Conservation (phyloP, 2,888 invertebrate species). For the Platycheirus rosarum region DNA sequence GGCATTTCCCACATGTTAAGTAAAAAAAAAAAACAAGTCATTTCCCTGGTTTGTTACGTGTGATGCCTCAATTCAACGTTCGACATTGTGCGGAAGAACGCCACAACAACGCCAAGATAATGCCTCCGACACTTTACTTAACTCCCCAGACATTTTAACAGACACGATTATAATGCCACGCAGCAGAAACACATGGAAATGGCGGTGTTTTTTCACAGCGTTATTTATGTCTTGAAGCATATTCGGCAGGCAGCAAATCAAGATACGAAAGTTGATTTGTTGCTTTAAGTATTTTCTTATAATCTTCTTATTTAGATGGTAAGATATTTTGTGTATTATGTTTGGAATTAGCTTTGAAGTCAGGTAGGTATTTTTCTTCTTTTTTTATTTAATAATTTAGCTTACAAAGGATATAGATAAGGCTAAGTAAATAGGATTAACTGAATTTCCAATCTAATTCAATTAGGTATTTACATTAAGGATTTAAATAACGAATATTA, state of each 20-base stretch:
- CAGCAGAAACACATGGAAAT: not conserved
- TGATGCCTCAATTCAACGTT: slow-evolving; percentile 23
- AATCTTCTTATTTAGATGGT: not conserved
- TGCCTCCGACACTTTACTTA: slow-evolving; percentile 9
- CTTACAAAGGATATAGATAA: too few species aligned
- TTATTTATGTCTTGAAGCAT: not conserved
- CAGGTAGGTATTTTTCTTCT: not conserved
- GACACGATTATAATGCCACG: not conserved
- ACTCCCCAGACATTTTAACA: slow-evolving; percentile 24
- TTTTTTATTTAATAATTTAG: not conserved
- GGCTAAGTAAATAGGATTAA: too few species aligned
- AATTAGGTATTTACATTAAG: too few species aligned
- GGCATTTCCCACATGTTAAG: slow-evolving; percentile 11
- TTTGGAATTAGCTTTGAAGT: slow-evolving; percentile 14
- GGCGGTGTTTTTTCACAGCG: not conserved
- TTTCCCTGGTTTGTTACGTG: slow-evolving; percentile 29
- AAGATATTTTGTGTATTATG: slow-evolving; percentile 13
- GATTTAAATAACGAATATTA: too few species aligned
- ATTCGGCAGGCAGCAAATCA: slow-evolving; percentile 23
- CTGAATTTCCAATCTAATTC: too few species aligned
- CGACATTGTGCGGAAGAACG: slow-evolving; percentile 11
- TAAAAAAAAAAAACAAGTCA: not conserved
- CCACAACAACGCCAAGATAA: slow-evolving; percentile 1
- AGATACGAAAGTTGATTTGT: slow-evolving; percentile 25
- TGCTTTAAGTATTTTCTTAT: not conserved